Evolutionary conservation across 2,797 vertebrate species (phyloP), one percentile per base, ranked within the genome.

Genomic region (Monodelphis domestica): DNA sequence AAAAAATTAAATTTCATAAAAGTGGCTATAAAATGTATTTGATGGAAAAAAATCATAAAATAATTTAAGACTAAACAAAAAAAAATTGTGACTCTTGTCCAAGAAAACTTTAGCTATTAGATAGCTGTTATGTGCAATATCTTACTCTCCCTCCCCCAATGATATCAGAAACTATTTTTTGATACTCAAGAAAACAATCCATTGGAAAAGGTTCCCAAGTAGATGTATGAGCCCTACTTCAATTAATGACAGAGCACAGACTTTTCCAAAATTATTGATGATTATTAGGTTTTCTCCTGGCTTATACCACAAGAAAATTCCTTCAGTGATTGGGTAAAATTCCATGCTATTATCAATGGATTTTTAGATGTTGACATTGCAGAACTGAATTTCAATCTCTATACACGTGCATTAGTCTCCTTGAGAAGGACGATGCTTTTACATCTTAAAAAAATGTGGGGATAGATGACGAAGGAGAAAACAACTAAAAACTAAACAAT

Each of bases 291-390:
- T 87, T 78, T 91, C 91, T 50, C 45, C 91, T 57, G 14, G 55
- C 30, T 94, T n/a, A 70, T 12, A 17, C 63, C 63, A 38, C 14
- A 52, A 21, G 10, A 94, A 56, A 14, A 28, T 92, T 53, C 88
- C 54, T 33, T 53, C 84, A 91, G 56, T 78, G 51, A 52, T 24
- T 90, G 91, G 89, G 45, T 89, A 92, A 96, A 91, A 93, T 89
- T 93, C n/a, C 93, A 12, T 88, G 89, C 91, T 88, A 53, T 84
- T 87, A 54, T 92, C 29, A 57, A 59, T 17, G 87, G 51, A 52
- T 50, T 89, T 93, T 91, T 56, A 92, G n/a, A 94, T 12, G 7
- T 33, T 54, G 12, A 54, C 9, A 57, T 87, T 92, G 26, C 30
- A 90, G 53, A 70, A 89, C 45, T 84, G 93, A 92, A 29, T 91